Conservation (phyloP, 2,888 invertebrate species). For the Gryllus longicercus region DNA sequence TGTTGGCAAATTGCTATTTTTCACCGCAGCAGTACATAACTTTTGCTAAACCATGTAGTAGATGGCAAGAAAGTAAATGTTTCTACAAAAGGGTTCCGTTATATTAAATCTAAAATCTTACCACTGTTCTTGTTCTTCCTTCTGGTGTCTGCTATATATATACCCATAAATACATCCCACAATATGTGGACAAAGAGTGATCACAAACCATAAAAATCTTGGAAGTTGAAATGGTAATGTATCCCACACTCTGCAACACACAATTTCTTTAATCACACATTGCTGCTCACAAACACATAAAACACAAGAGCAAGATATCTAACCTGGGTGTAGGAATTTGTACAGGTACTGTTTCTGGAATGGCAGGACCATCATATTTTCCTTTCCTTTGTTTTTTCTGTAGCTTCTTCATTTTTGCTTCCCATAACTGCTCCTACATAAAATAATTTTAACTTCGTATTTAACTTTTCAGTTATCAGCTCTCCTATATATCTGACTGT, state of each 20-base stretch:
- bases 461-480: neutral
- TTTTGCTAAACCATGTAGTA: no score
- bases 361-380: conserved; percentile 56
- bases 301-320: no score
- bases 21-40: no score
- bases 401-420: conserved; percentile 62
- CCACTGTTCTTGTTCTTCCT: conserved; percentile 24
- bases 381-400: conserved; percentile 62
- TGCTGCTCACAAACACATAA: no score
- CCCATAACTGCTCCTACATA: conserved; percentile 66
- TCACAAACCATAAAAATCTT: conserved; percentile 55
- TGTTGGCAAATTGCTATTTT: no score
- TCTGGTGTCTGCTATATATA: conserved; percentile 11
- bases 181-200: conserved; percentile 32
- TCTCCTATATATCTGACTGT: neutral
- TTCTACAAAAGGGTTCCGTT: no score
- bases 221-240: conserved; percentile 84
- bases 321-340: conserved; percentile 46
- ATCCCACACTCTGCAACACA: conserved; percentile 51
- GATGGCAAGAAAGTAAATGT: no score
- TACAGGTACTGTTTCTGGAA: conserved; percentile 52
- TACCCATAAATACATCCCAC: conserved; percentile 21
- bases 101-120: neutral
- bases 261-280: no score
- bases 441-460: neutral